A percentile compares a stretch with the other conserved stretches of the same genome.
These are phyloP conservation scores for Genyomyrus donnyi DNA, from an alignment of 2,113 vertebrate species.

Conservation along the genomic window DNA sequence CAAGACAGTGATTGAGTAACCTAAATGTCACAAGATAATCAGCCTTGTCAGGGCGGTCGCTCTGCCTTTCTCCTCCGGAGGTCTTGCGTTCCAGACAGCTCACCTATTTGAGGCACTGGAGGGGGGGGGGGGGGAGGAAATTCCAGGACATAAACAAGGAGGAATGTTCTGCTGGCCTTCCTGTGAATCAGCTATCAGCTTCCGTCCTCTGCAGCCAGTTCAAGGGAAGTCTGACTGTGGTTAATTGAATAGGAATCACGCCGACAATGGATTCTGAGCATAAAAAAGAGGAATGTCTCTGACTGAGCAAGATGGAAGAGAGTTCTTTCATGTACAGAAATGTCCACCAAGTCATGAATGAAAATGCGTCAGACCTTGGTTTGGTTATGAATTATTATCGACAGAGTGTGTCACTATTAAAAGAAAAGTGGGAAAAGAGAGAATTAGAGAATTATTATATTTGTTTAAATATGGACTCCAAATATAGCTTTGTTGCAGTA, in stretches of 20 bases:
- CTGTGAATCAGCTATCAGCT: slow-evolving; percentile 21
- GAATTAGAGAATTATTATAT: background rate
- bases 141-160: slow-evolving; percentile 10
- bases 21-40: background rate
- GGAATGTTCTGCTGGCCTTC: slow-evolving; percentile 24
- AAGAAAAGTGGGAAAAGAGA: background rate
- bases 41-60: background rate
- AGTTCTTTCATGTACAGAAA: background rate
- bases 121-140: background rate
- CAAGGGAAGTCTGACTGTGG: slow-evolving; percentile 20
- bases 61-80: background rate
- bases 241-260: slow-evolving; percentile 21
- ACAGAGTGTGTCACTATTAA: background rate
- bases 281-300: background rate
- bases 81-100: background rate
- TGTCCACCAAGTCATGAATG: background rate
- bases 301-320: background rate
- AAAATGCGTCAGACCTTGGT: background rate
- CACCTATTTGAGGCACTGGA: background rate
- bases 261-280: slow-evolving; percentile 10
- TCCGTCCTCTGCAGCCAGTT: slow-evolving; percentile 33
- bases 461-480: background rate
- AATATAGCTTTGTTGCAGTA: background rate
- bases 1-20: background rate
- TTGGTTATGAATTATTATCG: background rate